Evolutionary conservation across 2,797 vertebrate genomes (phyloP), one percentile per base, ranked within the genome.

Genomic region (Leptodactylus fallax): DNA sequence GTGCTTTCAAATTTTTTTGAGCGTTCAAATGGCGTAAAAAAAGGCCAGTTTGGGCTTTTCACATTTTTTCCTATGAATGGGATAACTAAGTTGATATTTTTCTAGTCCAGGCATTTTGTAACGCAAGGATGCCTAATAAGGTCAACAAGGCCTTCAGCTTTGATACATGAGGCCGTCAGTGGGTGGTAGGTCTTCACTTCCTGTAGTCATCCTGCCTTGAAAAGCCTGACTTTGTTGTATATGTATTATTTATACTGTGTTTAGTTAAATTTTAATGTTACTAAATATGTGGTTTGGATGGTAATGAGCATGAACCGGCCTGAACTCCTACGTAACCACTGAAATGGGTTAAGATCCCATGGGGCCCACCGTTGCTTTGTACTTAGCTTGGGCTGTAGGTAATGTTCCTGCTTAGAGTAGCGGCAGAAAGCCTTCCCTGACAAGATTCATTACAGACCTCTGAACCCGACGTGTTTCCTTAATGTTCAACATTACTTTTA

Each of bases 391-490:
- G 0, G 85, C 89, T 90, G 83, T 79, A 89, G 83, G 10, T 19
- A 89, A 85, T 47, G 12, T 81, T 92, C 88, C 47, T 89, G 80
- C 60, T 55, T 27, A 86, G 17, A 78, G 86, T 85, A 90, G 87
- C 92, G 63, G 71, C 65, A 51, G 87, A 85, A 47, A 47, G 72
- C 83, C 67, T 90, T 78, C 7, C 0, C 85, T 93, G 92, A 93
- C 90, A 94, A 93, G 91, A 94, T 94, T 94, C 93, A 94, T 94
- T 94, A 90, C 87, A 92, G 90, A 92, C 92, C 91, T 93, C 90
- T 92, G 90, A 93, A 92, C 90, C 86, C 89, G 81, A 89, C 91
- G 61, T 91, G 82, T 92, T 92, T 93, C 91, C 90, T 92, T 92
- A 94, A 92, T 92, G 90, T 90, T 60, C 85, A 88, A 27, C 58